Evolutionary conservation across 1,140 invertebrate genomes (phyloP), one percentile per base, ranked within the genome.

Genomic region (Sminthurinus signatus): DNA sequence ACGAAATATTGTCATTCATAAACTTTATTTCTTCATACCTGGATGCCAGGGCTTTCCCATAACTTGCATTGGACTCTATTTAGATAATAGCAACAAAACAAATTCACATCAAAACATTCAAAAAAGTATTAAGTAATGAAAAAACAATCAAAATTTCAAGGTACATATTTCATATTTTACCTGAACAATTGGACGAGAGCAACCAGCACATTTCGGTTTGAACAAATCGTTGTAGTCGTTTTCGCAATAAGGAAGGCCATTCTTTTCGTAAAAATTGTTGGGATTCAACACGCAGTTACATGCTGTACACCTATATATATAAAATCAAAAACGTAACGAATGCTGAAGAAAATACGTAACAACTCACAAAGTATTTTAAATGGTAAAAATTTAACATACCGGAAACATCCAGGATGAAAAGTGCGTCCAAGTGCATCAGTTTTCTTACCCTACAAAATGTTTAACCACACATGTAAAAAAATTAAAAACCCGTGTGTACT

Each of bases 401-500:
- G 80, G 76, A 84, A 84, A 67, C 82, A 84, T 57, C 82, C 78
- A 3, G 82, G 81, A 75, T 84, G 83, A 82, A 82, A 84, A 65
- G 82, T 80, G 12, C 29, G 31, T 19, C 67, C 67, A n/a, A 57
- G 46, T 17, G 51, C 85, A 12, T 19, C 48, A n/a, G 56, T 42
- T 60, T 60, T 60, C n/a, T 42, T 48, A 21, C 55, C 58, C 63
- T 65, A 51, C n/a, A n/a, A n/a, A n/a, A n/a, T n/a, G n/a, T n/a
- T n/a, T n/a, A 25, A 60, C 12, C 1, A 59, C 4, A n/a, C n/a
- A n/a, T n/a, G n/a, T n/a, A n/a, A n/a, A n/a, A n/a, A n/a, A n/a
- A n/a, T n/a, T n/a, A n/a, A n/a, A n/a, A n/a, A n/a, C n/a, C n/a
- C n/a, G n/a, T n/a, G n/a, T n/a, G n/a, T n/a, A n/a, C n/a, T n/a